Base-by-base conservation (phyloP, 2,797 vertebrate genomes). In the Neoniphon sammara region DNA sequence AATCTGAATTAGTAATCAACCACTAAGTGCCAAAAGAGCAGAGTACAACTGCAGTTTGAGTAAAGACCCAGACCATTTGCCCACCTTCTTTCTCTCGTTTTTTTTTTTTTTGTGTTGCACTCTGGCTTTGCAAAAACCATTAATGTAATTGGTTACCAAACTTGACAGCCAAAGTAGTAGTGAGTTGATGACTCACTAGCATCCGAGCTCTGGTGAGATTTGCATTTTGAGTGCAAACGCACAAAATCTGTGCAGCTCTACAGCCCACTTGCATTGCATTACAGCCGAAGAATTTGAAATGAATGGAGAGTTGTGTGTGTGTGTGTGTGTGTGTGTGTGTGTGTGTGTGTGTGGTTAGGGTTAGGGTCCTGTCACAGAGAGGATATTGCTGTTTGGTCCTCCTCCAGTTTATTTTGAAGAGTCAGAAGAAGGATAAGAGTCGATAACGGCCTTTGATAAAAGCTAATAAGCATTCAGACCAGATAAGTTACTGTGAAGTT, bases 81-180 rank as follows among this genome's bases (percentile, higher is more conserved):
- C 14, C 42, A 15, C 42, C 42, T 44, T 15, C 42, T 44, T 44
- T 15, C 15, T 44, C 42, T 34, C 5, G 20, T 27, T 30, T n/a
- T 8, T 6, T 12, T 5, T 27, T 4, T 49, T 55, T 3, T 36
- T 5, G 7, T 8, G 47, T 67, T 60, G 15, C 39, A 49, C 10
- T 70, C 12, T 42, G 5, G 12, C 42, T 31, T 42, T 0, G 9
- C 21, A 30, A 57, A 11, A 17, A 42, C 11, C 39, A 42, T 15
- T 4, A 5, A 31, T 31, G n/a, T n/a, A n/a, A 72, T 81, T 70
- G 30, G 12, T 69, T 67, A 62, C 34, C 20, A 21, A 23, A 50
- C 2, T 11, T 72, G 84, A 70, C 69, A 61, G 76, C 63, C 61
- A 46, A 18, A 46, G 66, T 65, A 74, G 60, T 47, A 60, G 44